Base-by-base conservation (phyloP, 2,888 invertebrate genomes). In the Chouioia cunea region DNA sequence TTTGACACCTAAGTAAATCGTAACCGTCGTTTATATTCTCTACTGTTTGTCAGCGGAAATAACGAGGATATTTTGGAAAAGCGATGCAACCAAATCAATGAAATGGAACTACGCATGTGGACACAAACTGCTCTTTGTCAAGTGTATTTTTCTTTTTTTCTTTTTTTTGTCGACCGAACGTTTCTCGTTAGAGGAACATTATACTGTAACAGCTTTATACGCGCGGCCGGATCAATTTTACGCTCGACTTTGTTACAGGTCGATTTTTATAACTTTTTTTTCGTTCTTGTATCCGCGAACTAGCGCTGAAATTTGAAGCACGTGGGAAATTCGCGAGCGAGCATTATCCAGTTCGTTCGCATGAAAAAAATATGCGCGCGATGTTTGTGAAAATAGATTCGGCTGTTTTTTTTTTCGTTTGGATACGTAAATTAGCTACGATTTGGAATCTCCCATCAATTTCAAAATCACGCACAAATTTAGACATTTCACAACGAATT, bases 211-310 rank as follows among this genome's bases (percentile, higher is more conserved):
- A 59, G 48, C 65, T 64, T 70, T 53, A 70, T 48, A 60, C 10
- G 36, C 36, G 36, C 36, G 36, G 6, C 36, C 36, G 36, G 54
- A 70, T 65, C 53, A 65, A 66, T 65, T 70, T 70, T 58, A 54
- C 27, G 59, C 18, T 52, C 59, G 52, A 65, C 48, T 59, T 70
- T 70, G 53, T 64, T 54, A 58, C 36, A 47, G 20, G 20, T 44
- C 20, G 52, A 36, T 36, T 59, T 69, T 59, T 57, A 65, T 65
- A 44, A 48, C 59, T 60, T 58, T 70, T 70, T 69, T 69, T 53
- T 48, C 59, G 22, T 43, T 23, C 23, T 57, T 54, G 48, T 23
- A 54, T 44, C 59, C n/a, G 59, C 56, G 48, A 60, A 60, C 48
- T 43, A 50, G 52, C 18, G 18, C 20, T 23, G 47, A 69, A 59